Evolutionary conservation across 2,797 vertebrate genomes (phyloP).

Genomic region (Gallinago nigripennis): DNA sequence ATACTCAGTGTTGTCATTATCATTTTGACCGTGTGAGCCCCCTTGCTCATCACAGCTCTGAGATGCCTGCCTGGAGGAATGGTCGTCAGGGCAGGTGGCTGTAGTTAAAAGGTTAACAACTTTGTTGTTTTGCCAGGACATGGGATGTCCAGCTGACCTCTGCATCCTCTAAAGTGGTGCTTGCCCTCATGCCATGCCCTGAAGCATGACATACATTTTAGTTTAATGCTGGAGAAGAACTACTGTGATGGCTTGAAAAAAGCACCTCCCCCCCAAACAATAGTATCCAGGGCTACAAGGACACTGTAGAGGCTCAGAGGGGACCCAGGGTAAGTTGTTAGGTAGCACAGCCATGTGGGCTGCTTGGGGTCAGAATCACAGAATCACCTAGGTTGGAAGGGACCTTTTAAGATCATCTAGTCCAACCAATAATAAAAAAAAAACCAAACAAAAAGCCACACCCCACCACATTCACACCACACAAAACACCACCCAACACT

Average conservation of each 20-base stretch:
- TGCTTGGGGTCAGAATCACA: neutral
- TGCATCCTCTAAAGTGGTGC: neutral
- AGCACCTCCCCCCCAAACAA: neutral
- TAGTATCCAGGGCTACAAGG: neutral
- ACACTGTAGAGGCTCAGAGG: neutral
- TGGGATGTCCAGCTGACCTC: neutral
- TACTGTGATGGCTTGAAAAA: neutral
- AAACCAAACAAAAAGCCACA: too few relatives aligned
- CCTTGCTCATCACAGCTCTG: neutral
- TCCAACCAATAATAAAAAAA: too few relatives aligned
- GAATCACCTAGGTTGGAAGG: too few relatives aligned
- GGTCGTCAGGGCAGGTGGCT: neutral
- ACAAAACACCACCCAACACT: too few relatives aligned
- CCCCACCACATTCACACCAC: too few relatives aligned
- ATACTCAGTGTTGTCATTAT: neutral
- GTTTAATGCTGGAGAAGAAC: neutral
- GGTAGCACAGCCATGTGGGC: accelerated
- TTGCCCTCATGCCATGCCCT: neutral
- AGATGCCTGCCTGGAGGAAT: neutral
- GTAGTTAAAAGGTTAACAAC: neutral
- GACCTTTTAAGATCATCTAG: too few relatives aligned
- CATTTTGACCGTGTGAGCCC: neutral
- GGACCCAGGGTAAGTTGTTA: neutral
- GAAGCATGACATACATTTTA: neutral
- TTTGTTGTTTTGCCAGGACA: neutral